phyloP scores from a whole-genome alignment of 2,797 vertebrate species.

The Tenualosa thibaudeaui region DNA sequence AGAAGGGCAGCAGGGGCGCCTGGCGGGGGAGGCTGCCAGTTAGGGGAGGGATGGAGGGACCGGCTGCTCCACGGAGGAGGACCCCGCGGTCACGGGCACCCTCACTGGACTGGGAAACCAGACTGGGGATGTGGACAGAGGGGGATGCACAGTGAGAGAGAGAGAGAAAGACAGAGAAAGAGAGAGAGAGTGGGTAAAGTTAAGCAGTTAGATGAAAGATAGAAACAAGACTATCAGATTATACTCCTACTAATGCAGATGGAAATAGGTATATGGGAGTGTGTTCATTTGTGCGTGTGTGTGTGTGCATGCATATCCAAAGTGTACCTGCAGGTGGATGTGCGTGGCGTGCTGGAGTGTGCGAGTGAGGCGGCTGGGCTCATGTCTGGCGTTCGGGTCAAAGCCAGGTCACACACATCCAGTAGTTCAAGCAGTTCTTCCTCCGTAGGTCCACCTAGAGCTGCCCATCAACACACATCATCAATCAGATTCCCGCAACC shows the following conservation, averaged over 20 bases:
- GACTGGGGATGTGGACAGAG: slow-evolving; percentile 57
- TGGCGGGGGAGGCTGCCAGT: slow-evolving; percentile 63
- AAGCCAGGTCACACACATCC: slow-evolving; percentile 85
- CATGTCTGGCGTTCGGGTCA: slow-evolving; percentile 77
- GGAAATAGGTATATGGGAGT: background rate
- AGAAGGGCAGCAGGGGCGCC: slow-evolving; percentile 53
- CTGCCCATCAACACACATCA: slow-evolving; percentile 54
- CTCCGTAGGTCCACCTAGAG: slow-evolving; percentile 82
- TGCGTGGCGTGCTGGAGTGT: slow-evolving; percentile 44
- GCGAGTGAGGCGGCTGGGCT: slow-evolving; percentile 70
- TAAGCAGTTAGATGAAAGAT: background rate
- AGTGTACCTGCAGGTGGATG: slow-evolving; percentile 52
- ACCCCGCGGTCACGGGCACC: slow-evolving; percentile 54
- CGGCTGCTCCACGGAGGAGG: background rate
- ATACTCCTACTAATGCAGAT: background rate
- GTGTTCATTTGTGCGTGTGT: background rate
- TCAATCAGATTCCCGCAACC: background rate
- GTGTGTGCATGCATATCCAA: background rate
- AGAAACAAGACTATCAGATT: no score
- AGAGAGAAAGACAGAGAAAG: slow-evolving; percentile 25
- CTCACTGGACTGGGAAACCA: slow-evolving; percentile 75
- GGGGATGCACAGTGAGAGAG: background rate
- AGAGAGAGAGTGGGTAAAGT: background rate
- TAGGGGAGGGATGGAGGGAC: slow-evolving; percentile 49
- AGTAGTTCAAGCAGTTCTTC: slow-evolving; percentile 86